Percentiles rank a stretch among this genome's conserved stretches.
Conservation (phyloP, 2,113 vertebrate genomes). For the Pleuronectes platessa region DNA sequence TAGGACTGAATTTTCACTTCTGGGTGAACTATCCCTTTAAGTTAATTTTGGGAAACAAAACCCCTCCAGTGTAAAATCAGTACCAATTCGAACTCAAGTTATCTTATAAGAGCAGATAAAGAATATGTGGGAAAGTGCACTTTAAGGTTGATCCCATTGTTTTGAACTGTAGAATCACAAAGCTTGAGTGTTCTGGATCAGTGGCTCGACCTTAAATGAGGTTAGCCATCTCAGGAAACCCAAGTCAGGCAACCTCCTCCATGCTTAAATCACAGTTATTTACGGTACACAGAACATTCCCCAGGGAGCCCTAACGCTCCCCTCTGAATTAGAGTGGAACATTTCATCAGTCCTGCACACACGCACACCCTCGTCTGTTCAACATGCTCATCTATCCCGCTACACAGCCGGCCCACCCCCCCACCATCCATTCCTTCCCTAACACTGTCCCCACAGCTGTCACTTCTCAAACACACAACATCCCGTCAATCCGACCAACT, state of each 20-base stretch:
- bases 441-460: conserved; percentile 43
- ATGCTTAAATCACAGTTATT: conserved; percentile 36
- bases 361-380: conserved; percentile 1
- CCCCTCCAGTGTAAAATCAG: no score
- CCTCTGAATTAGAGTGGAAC: conserved; percentile 45
- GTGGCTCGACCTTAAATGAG: conserved; percentile 10
- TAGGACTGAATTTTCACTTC: no score
- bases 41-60: neutral
- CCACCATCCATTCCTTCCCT: neutral
- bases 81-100: no score
- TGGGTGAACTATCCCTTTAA: no score
- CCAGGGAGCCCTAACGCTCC: conserved; percentile 36
- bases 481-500: no score
- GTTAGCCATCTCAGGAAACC: conserved; percentile 34
- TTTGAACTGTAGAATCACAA: neutral
- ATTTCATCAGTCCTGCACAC: conserved; percentile 23
- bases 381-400: conserved; percentile 15
- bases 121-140: neutral
- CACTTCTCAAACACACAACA: conserved; percentile 3
- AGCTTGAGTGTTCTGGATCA: neutral
- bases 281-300: conserved; percentile 55
- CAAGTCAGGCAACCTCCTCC: conserved; percentile 28
- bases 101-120: neutral
- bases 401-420: neutral
- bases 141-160: neutral